Evolutionary conservation across 1,140 invertebrate species (phyloP).

Genomic region (Apis cerana): DNA sequence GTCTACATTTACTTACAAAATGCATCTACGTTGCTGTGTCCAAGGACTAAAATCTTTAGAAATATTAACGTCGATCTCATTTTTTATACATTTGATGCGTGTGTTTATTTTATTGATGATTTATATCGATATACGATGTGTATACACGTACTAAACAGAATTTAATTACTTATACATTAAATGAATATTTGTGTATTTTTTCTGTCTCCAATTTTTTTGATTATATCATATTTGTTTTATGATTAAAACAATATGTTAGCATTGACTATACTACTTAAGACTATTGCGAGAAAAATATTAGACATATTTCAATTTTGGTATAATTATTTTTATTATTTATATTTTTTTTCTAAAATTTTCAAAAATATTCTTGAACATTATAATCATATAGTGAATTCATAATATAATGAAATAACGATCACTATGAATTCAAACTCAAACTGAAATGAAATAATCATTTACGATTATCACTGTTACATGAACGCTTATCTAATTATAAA

Average conservation of each 20-base stretch:
- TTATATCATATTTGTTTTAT: constrained; percentile 7
- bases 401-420: background rate
- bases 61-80: constrained; percentile 26
- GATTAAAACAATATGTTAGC: background rate
- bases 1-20: constrained; percentile 47
- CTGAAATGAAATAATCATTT: background rate
- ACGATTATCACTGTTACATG: background rate
- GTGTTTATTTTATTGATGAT: background rate
- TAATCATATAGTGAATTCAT: background rate
- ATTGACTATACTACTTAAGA: background rate
- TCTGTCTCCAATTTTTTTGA: background rate
- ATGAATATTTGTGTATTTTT: background rate
- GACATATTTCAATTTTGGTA: background rate
- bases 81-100: constrained; percentile 16
- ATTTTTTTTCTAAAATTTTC: background rate
- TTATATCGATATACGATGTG: background rate
- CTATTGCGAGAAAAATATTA: background rate
- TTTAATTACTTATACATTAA: background rate
- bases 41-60: background rate
- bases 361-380: background rate
- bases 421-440: background rate
- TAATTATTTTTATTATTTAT: background rate
- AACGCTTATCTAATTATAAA: background rate
- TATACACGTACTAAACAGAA: background rate
- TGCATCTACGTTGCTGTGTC: constrained; percentile 30